These are phyloP conservation scores for Pseudeuparius sepicola DNA, from an alignment of 2,888 invertebrate genomes.

Conservation along the genomic window DNA sequence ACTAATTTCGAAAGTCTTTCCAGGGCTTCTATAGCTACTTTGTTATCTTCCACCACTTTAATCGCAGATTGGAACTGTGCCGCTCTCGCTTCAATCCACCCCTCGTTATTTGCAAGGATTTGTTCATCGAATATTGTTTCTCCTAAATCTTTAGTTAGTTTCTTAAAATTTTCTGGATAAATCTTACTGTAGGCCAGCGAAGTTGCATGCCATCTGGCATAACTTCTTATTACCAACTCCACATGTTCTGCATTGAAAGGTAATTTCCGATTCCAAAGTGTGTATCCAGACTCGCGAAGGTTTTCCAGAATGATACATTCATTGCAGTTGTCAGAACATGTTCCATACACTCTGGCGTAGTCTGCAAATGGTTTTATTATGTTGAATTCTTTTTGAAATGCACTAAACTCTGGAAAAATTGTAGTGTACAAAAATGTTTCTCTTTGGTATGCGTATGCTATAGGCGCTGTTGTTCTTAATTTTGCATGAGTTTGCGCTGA, in stretches of 20 bases:
- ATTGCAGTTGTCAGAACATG: conserved; percentile 1
- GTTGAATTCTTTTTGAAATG: conserved; percentile 23
- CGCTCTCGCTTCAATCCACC: too few species aligned
- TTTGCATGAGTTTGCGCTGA: conserved; percentile 23
- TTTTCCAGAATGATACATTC: conserved; percentile 27
- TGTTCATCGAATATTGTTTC: too few species aligned
- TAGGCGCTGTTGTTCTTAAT: conserved; percentile 21
- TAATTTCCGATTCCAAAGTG: conserved; percentile 25
- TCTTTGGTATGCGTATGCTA: conserved; percentile 22
- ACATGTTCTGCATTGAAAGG: conserved; percentile 29
- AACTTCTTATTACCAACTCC: conserved; percentile 26
- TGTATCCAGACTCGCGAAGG: conserved; percentile 24
- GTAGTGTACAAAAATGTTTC: conserved; percentile 28
- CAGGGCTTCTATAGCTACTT: too few species aligned
- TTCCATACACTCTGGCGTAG: conserved; percentile 14
- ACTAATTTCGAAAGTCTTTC: too few species aligned
- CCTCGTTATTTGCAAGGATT: too few species aligned
- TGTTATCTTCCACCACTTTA: too few species aligned
- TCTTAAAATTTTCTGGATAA: conserved; percentile 25
- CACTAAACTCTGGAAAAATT: conserved; percentile 25
- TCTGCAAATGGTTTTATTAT: conserved; percentile 8
- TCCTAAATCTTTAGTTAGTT: too few species aligned
- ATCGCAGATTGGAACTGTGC: too few species aligned
- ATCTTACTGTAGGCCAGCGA: too few species aligned
- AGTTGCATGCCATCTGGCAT: conserved; percentile 31